Conservation (phyloP, 2,797 vertebrate species). For the Spinus olivaceus region DNA sequence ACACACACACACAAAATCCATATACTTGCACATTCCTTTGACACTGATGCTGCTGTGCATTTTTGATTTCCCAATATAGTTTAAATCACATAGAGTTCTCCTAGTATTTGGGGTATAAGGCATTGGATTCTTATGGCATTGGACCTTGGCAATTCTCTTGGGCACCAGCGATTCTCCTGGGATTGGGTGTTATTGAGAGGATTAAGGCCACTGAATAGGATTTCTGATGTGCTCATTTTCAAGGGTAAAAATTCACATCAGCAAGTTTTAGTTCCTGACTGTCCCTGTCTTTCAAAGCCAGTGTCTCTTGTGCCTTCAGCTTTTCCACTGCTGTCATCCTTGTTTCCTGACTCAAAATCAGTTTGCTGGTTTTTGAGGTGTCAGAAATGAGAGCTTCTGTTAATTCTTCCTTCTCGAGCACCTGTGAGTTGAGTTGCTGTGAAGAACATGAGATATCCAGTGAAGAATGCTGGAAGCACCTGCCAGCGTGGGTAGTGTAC, state of each 20-base stretch:
- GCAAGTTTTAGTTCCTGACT: background rate
- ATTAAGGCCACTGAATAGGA: background rate
- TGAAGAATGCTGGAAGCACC: background rate
- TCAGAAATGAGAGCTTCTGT: background rate
- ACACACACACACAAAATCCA: too few species aligned
- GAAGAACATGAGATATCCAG: background rate
- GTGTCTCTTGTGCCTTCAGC: background rate
- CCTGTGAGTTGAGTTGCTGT: background rate
- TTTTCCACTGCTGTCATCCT: background rate
- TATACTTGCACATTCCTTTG: background rate
- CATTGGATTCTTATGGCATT: background rate
- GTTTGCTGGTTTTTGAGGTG: fast-evolving
- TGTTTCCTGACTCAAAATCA: background rate
- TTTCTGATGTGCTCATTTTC: background rate
- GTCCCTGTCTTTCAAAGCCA: background rate
- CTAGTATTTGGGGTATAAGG: background rate
- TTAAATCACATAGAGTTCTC: background rate
- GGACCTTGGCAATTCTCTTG: background rate
- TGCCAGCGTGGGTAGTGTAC: background rate
- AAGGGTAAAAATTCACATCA: background rate
- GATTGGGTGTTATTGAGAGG: background rate
- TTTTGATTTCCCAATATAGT: background rate
- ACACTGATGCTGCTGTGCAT: background rate
- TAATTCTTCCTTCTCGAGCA: background rate
- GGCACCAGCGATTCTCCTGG: background rate